Conservation (phyloP, 2,797 vertebrate species). For the Siniperca obscura region DNA sequence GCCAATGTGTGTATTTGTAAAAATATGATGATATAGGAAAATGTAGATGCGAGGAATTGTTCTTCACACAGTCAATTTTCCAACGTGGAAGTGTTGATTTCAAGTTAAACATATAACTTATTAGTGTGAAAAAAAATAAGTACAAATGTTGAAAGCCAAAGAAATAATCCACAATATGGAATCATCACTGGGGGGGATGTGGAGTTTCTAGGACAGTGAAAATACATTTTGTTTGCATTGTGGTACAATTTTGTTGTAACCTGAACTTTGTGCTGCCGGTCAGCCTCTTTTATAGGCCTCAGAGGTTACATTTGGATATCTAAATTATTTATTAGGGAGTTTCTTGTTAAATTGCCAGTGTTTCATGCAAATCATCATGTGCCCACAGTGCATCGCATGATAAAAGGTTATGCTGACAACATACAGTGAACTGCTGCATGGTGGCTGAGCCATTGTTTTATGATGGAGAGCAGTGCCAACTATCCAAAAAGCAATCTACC, state of each 20-base stretch:
- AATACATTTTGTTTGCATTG: background rate
- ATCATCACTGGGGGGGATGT: background rate
- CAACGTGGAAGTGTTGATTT: background rate
- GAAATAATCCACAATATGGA: background rate
- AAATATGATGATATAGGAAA: background rate
- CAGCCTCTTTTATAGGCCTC: background rate
- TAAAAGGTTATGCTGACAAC: conserved; percentile 55
- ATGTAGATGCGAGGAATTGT: background rate
- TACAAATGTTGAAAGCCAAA: background rate
- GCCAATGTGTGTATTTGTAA: background rate
- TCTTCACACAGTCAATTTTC: background rate
- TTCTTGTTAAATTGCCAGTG: background rate
- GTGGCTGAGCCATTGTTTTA: conserved; percentile 36
- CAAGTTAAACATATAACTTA: background rate
- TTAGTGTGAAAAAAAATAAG: background rate
- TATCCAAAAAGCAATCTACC: conserved; percentile 7
- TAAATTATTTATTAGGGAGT: background rate
- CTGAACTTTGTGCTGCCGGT: background rate
- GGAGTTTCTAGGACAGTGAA: background rate
- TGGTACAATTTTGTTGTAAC: background rate
- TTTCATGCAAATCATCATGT: conserved; percentile 10
- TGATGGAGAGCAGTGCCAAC: conserved; percentile 25
- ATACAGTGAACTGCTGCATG: background rate
- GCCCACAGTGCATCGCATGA: conserved; percentile 14
- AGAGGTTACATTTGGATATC: background rate